A percentile compares a stretch with the other conserved stretches of the same genome.
phyloP scores from a whole-genome alignment of 2,113 vertebrate genomes.

The Malurus alboscapulatus region DNA sequence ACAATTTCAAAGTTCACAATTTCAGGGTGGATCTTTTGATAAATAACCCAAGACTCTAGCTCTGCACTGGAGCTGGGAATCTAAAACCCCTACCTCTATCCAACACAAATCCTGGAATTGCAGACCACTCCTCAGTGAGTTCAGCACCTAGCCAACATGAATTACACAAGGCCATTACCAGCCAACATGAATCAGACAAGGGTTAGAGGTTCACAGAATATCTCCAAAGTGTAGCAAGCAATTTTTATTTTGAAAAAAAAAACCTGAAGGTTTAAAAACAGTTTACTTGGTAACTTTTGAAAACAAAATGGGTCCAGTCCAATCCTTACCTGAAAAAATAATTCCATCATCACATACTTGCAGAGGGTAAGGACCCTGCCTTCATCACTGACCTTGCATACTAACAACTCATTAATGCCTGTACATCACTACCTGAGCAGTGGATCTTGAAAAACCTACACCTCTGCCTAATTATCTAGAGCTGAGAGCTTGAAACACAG shows the following conservation, averaged over 20 bases:
- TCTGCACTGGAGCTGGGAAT: not conserved
- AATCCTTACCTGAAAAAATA: not conserved
- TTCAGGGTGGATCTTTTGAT: not conserved
- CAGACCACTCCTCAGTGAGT: not conserved
- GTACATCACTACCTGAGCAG: not conserved
- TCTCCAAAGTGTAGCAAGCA: not conserved
- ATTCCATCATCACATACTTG: not conserved
- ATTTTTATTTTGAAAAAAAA: not conserved
- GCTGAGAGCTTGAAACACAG: not conserved
- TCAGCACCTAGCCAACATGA: not conserved
- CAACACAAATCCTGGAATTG: not conserved
- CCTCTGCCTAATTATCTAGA: not conserved
- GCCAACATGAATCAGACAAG: not conserved
- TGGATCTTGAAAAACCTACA: not conserved
- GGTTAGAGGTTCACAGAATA: not conserved
- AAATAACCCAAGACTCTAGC: not conserved
- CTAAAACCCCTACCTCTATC: not conserved
- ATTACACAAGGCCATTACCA: not conserved
- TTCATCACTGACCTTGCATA: not conserved
- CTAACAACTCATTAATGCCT: not conserved
- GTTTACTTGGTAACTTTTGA: not conserved
- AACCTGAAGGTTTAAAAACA: not conserved
- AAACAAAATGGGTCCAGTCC: not conserved
- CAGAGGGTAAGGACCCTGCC: not conserved
- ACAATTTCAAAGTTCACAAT: not conserved